Conservation (phyloP, 2,797 vertebrate genomes). For the Argyrosomus regius region DNA sequence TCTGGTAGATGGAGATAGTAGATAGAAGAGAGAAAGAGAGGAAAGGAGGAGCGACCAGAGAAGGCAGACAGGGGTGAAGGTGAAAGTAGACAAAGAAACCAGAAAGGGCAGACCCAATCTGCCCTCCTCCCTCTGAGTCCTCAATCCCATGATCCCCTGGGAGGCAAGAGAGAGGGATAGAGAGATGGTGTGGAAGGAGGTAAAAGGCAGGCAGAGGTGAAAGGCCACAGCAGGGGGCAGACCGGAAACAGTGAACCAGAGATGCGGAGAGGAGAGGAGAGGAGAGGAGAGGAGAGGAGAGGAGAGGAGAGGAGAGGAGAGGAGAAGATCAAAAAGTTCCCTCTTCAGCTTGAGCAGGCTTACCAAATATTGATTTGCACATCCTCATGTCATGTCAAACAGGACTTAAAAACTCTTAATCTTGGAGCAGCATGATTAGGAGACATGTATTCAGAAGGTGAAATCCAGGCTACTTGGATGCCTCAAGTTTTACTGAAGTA, state of each 20-base stretch:
- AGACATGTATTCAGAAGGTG: slow-evolving; percentile 28
- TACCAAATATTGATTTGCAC: slow-evolving; percentile 65
- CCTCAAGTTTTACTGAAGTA: slow-evolving; percentile 29
- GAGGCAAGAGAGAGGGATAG: slow-evolving; percentile 53
- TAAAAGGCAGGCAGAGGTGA: slow-evolving; percentile 61
- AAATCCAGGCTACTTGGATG: slow-evolving; percentile 11
- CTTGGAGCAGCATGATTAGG: slow-evolving; percentile 50
- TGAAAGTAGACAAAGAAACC: slow-evolving; percentile 65
- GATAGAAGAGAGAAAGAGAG: slow-evolving; percentile 21
- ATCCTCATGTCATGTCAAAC: slow-evolving; percentile 56
- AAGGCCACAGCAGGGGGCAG: slow-evolving; percentile 43
- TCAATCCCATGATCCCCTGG: slow-evolving; percentile 56
- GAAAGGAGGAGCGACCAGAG: neutral
- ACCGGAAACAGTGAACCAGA: slow-evolving; percentile 30
- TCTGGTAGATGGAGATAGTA: slow-evolving; percentile 32
- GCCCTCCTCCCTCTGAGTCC: slow-evolving; percentile 50
- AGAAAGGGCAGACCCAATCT: slow-evolving; percentile 36
- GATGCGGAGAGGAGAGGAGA: neutral
- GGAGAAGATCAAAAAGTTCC: slow-evolving; percentile 43
- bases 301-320: neutral
- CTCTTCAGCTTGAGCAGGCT: slow-evolving; percentile 53
- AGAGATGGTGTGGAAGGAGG: slow-evolving; percentile 35
- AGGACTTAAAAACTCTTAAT: slow-evolving; percentile 65
- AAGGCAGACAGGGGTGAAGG: slow-evolving; percentile 67
- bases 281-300: slow-evolving; percentile 9